Conservation (phyloP, 2,797 vertebrate species). For the Agapornis canus region DNA sequence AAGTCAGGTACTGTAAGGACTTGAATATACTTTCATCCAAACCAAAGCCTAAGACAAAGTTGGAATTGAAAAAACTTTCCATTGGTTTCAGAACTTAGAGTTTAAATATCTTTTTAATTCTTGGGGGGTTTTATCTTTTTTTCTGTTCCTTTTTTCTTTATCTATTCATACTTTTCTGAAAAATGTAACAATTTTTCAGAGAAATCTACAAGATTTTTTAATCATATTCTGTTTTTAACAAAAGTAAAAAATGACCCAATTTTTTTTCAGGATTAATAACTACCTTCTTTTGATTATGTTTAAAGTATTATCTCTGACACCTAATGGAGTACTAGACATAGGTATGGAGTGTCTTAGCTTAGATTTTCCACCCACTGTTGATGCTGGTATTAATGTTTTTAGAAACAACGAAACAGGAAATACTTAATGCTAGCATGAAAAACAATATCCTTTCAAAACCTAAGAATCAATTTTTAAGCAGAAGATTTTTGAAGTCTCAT, state of each 20-base stretch:
- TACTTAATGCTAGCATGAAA: background rate
- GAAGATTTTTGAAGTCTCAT: background rate
- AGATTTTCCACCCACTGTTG: background rate
- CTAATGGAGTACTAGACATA: background rate
- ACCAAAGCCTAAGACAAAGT: background rate
- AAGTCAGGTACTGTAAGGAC: background rate
- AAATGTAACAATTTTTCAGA: background rate
- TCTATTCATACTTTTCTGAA: background rate
- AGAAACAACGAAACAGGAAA: constrained; percentile 12
- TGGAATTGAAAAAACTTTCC: background rate
- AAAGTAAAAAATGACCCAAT: constrained; percentile 12
- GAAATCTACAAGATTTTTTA: background rate
- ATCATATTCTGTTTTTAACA: constrained; percentile 8
- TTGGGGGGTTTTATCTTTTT: background rate
- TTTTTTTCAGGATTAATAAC: constrained; percentile 29
- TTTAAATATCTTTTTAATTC: background rate
- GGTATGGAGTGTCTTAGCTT: background rate
- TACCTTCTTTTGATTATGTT: background rate
- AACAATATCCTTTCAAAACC: background rate
- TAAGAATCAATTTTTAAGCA: background rate
- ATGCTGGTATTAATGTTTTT: background rate
- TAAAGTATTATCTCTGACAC: background rate
- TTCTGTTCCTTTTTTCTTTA: background rate
- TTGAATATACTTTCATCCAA: background rate
- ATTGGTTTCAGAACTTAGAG: background rate